Evolutionary conservation across 2,888 invertebrate species (phyloP), one percentile per base, ranked within the genome.

Genomic region (Disparrhopalites patrizii): DNA sequence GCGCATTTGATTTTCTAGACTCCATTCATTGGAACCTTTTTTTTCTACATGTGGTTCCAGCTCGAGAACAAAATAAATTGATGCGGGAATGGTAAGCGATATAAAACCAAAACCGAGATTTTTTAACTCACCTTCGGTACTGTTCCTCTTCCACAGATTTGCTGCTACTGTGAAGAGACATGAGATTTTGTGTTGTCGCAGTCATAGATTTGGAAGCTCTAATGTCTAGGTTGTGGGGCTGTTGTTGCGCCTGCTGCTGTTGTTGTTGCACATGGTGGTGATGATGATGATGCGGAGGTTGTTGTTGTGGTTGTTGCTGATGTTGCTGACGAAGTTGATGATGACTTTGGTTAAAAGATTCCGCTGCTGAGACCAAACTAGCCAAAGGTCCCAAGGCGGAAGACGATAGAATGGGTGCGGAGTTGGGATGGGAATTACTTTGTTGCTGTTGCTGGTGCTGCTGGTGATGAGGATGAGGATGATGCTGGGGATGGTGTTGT

Each of bases 121-220:
- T n/a, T n/a, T n/a, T 36, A 36, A 47, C n/a, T 62, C 58, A 73
- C 73, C 73, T 73, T 65, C 73, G 63, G 40, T 71, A 73, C 27
- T 69, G 71, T 60, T 71, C 71, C 30, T 73, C 73, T 28, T 73
- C 73, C 50, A 58, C 58, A 18, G 58, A 58, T 13, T 58, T 58
- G 30, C 43, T 58, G 30, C 47, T 23, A 3, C 47, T 40, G 20
- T 58, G 58, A 43, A 58, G 47, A 18, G 33, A 36, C 15, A 47
- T 43, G 43, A 58, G 58, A 58, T 58, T 63, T 54, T 60, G 52
- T 23, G 63, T 47, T 8, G 55, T 55, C 54, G 64, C 47, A 1
- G 56, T 52, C 62, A 58, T 61, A 28, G 56, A 38, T 61, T 57
- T 65, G 56, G 68, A 68, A 66, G 68, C 62, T 63, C 68, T 43